phyloP scores from a whole-genome alignment of 2,888 invertebrate genomes.

The Apotomis capreana region DNA sequence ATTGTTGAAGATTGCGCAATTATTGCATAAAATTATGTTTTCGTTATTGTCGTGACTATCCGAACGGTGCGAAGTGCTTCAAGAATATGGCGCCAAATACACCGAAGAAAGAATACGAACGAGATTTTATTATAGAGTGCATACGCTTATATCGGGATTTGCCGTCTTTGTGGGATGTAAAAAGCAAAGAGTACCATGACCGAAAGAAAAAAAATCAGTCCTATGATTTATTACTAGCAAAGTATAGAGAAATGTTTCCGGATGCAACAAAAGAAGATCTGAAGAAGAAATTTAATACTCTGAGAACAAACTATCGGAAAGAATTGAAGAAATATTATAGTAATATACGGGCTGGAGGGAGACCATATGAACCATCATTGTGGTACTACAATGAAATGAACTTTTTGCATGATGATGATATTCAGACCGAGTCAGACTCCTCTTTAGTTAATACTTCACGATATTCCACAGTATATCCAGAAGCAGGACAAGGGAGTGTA shows the following conservation, averaged over 20 bases:
- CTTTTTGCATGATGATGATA: slow-evolving; percentile 42
- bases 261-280: slow-evolving; percentile 45
- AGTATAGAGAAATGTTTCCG: slow-evolving; percentile 20
- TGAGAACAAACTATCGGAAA: slow-evolving; percentile 49
- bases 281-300: slow-evolving; percentile 49
- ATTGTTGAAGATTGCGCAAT: background rate
- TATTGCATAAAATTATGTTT: background rate
- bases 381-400: slow-evolving; percentile 47
- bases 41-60: too few relatives aligned
- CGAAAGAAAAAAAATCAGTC: slow-evolving; percentile 13
- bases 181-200: slow-evolving; percentile 22
- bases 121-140: slow-evolving; percentile 15
- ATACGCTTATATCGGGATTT: slow-evolving; percentile 9
- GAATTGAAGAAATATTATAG: slow-evolving; percentile 47
- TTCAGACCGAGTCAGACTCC: slow-evolving; percentile 32
- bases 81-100: background rate
- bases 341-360: slow-evolving; percentile 42
- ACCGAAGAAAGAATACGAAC: background rate
- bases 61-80: too few relatives aligned
- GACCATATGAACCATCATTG: slow-evolving; percentile 43
- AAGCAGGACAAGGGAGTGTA: background rate
- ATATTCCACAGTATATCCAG: background rate
- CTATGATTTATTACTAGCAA: slow-evolving; percentile 2
- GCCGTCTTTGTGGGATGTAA: slow-evolving; percentile 11
- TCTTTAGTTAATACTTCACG: background rate